phyloP scores from a whole-genome alignment of 2,888 invertebrate genomes.

The Amphiduros pacificus region DNA sequence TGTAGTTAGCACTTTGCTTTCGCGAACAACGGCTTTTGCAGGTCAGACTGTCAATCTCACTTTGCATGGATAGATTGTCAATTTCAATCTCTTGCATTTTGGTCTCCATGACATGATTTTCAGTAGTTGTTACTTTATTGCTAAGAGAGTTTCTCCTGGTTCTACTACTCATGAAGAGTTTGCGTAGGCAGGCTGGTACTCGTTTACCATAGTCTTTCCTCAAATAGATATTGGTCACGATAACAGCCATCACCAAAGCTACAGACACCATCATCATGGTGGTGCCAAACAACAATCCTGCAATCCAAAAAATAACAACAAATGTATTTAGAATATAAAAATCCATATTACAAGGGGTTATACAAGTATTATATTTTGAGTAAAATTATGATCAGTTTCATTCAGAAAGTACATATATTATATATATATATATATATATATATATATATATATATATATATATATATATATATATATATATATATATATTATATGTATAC shows the following conservation, averaged over 20 bases:
- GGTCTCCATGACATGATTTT: constrained; percentile 24
- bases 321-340: no score
- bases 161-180: constrained; percentile 13
- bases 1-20: background rate
- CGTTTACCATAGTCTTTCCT: constrained; percentile 26
- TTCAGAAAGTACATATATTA: no score
- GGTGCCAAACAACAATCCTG: constrained; percentile 32
- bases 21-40: constrained; percentile 10
- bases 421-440: no score
- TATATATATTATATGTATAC: no score
- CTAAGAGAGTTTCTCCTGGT: constrained; percentile 9
- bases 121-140: constrained; percentile 12
- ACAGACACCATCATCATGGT: constrained; percentile 36
- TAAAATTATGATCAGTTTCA: no score
- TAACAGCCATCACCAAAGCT: constrained; percentile 33
- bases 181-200: constrained; percentile 24
- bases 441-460: no score
- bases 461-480: no score
- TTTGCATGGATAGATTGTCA: constrained; percentile 26
- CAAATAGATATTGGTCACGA: constrained; percentile 33
- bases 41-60: constrained; percentile 23
- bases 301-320: no score
- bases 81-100: constrained; percentile 22
- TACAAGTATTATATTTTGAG: no score
- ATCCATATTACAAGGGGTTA: no score